Conservation (phyloP, 2,113 vertebrate genomes). For the Muscicapa adusta region DNA sequence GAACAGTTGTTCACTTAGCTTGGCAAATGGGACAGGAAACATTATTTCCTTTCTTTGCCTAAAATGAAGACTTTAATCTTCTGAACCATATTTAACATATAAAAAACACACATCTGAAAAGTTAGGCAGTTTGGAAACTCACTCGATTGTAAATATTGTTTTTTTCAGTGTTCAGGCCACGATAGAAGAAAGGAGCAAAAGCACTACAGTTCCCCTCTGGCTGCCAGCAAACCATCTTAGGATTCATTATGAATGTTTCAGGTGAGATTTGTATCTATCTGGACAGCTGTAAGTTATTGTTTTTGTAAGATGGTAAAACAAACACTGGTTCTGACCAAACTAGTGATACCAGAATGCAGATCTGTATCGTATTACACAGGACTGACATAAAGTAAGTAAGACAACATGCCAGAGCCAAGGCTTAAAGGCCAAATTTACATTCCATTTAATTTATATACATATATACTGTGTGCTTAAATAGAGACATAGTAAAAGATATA, state of each 20-base stretch:
- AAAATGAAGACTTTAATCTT: slow-evolving; percentile 81
- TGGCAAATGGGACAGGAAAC: slow-evolving; percentile 97
- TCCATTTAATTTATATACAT: slow-evolving; percentile 49
- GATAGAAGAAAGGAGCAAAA: neutral
- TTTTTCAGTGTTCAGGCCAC: neutral
- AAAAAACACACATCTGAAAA: slow-evolving; percentile 67
- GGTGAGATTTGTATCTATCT: slow-evolving; percentile 64
- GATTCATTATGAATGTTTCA: slow-evolving; percentile 55
- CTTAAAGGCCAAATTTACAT: slow-evolving; percentile 65
- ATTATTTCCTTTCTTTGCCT: slow-evolving; percentile 95
- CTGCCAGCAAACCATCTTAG: slow-evolving; percentile 24
- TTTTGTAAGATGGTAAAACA: slow-evolving; percentile 59
- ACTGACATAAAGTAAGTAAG: slow-evolving; percentile 26
- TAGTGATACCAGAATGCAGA: slow-evolving; percentile 47
- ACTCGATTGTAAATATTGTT: neutral
- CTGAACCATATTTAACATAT: slow-evolving; percentile 74
- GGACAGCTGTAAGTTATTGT: slow-evolving; percentile 66
- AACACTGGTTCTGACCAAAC: slow-evolving; percentile 44
- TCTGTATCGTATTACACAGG: slow-evolving; percentile 22
- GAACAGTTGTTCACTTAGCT: slow-evolving; percentile 96
- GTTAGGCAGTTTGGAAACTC: slow-evolving; percentile 65
- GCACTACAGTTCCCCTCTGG: slow-evolving; percentile 1
- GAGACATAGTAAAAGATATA: neutral
- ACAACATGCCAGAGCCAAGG: neutral
- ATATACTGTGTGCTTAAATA: neutral